Percentiles rank a stretch among this genome's conserved stretches.
Conservation (phyloP, 2,888 invertebrate species). For the Drosophila stalkeri region DNA sequence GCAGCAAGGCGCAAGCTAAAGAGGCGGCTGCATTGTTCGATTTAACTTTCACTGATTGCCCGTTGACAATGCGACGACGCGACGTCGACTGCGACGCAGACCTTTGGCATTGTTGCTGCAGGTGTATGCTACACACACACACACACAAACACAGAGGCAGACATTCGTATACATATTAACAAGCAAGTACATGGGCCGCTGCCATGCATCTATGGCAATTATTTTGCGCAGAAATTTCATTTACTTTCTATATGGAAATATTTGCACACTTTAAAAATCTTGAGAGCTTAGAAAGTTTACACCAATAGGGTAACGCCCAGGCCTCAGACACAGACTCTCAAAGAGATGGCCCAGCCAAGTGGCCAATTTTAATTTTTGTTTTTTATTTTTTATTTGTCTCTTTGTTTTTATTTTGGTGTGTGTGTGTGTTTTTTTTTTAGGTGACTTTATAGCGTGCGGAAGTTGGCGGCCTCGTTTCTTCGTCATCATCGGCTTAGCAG, state of each 20-base stretch:
- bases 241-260: slow-evolving; percentile 63
- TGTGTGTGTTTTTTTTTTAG: slow-evolving; percentile 6
- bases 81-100: slow-evolving; percentile 35
- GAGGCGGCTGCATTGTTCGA: slow-evolving; percentile 70
- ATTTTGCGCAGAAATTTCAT: slow-evolving; percentile 56
- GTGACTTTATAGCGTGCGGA: slow-evolving; percentile 46
- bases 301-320: slow-evolving; percentile 50
- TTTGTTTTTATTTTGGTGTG: background rate
- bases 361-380: slow-evolving; percentile 29
- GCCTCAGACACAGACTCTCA: slow-evolving; percentile 27
- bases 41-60: slow-evolving; percentile 78
- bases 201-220: slow-evolving; percentile 54
- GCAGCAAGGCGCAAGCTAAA: slow-evolving; percentile 22
- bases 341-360: slow-evolving; percentile 30
- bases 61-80: slow-evolving; percentile 68
- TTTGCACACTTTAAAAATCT: slow-evolving; percentile 60
- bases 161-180: slow-evolving; percentile 19
- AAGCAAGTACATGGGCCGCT: slow-evolving; percentile 54
- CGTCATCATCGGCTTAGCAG: slow-evolving; percentile 11
- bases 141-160: background rate
- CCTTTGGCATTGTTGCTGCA: slow-evolving; percentile 55
- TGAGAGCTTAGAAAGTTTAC: slow-evolving; percentile 59
- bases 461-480: slow-evolving; percentile 52
- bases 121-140: slow-evolving; percentile 28
- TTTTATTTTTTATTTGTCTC: slow-evolving; percentile 13